Conservation (phyloP, 92 coral and sea anemone species). For the Heliopora coerulea region DNA sequence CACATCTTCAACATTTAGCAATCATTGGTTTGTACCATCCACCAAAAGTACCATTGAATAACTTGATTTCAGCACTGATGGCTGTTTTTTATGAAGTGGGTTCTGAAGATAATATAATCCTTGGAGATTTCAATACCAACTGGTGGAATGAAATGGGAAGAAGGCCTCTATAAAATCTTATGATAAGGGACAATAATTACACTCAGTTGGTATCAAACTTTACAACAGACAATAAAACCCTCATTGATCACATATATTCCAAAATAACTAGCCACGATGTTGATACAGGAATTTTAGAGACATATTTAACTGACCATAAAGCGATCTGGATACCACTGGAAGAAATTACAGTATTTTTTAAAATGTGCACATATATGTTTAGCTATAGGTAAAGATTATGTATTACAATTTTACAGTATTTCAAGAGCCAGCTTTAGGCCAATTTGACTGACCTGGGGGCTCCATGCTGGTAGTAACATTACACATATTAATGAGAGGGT, state of each 20-base stretch:
- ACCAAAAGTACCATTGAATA: constrained; percentile 28
- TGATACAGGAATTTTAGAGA: constrained; percentile 41
- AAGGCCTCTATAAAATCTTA: background rate
- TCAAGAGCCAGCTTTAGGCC: too few species aligned
- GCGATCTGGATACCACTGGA: too few species aligned
- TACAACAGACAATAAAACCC: constrained; percentile 8
- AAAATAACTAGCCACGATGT: constrained; percentile 1
- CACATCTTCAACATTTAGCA: constrained; percentile 6
- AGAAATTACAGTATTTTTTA: too few species aligned
- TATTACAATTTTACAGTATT: too few species aligned
- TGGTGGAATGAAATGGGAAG: constrained; percentile 1
- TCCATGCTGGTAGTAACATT: too few species aligned
- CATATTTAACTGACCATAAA: constrained; percentile 64
- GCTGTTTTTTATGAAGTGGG: constrained; percentile 23
- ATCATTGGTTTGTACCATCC: constrained; percentile 35
- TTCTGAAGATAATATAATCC: constrained; percentile 38
- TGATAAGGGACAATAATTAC: background rate
- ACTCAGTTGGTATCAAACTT: constrained; percentile 1
- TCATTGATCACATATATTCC: constrained; percentile 15
- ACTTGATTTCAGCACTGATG: constrained; percentile 16
- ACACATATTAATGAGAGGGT: too few species aligned
- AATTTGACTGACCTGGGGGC: too few species aligned
- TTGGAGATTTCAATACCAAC: constrained; percentile 45
- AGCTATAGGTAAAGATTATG: too few species aligned
- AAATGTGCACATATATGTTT: too few species aligned